Evolutionary conservation across 2,113 vertebrate genomes (phyloP).

Genomic region (Polypterus bichir): DNA sequence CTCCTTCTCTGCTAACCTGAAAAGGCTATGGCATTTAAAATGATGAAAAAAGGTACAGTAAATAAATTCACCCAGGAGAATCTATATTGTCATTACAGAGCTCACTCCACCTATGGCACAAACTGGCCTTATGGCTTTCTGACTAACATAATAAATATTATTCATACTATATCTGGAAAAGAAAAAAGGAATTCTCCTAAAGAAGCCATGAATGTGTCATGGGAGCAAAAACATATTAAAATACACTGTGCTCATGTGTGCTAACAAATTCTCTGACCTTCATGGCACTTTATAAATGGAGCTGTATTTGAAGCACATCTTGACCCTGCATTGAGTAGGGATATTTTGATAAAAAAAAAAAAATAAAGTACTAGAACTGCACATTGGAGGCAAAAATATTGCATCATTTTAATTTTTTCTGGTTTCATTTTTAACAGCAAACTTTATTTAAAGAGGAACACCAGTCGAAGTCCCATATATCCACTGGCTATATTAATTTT

Average conservation of each 20-base stretch:
- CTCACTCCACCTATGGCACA: background rate
- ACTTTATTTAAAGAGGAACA: no score
- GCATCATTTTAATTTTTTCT: no score
- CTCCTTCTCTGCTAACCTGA: conserved; percentile 14
- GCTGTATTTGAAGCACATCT: background rate
- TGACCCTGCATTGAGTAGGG: conserved; percentile 1
- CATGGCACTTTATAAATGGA: conserved; percentile 2
- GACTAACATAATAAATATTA: conserved; percentile 2
- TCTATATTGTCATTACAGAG: background rate
- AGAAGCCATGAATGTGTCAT: conserved; percentile 13
- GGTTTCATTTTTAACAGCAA: no score
- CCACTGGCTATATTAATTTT: no score
- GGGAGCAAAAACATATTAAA: conserved; percentile 8
- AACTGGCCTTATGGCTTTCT: conserved; percentile 3
- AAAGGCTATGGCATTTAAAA: conserved; percentile 11
- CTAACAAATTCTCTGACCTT: conserved; percentile 10
- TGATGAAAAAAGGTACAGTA: conserved; percentile 4
- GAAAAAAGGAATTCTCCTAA: conserved; percentile 8
- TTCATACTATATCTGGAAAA: conserved; percentile 7
- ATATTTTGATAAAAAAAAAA: no score
- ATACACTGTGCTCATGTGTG: conserved; percentile 3
- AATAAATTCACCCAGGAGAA: background rate
- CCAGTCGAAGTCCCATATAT: no score
- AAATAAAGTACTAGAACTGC: no score
- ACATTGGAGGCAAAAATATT: no score